Evolutionary conservation across 2,888 invertebrate genomes (phyloP), one percentile per base, ranked within the genome.

Genomic region (Acrobeloides nanus): DNA sequence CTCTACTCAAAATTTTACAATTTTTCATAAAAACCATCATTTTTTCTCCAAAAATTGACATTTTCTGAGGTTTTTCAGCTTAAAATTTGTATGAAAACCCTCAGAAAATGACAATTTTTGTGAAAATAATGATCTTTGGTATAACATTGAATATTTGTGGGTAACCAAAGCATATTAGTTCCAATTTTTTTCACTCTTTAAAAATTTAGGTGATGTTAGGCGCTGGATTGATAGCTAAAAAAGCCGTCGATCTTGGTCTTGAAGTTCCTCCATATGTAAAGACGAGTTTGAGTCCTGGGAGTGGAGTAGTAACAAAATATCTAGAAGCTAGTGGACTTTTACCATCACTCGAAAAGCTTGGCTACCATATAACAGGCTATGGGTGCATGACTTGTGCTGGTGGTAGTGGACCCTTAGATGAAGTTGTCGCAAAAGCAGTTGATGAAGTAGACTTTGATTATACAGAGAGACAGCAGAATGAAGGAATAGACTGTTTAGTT

Each of bases 351-450:
- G 55, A 58, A 48, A 62, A 63, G 43, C 61, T 53, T 60, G 79
- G 79, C 6, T 97, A 95, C 75, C 83, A 87, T 74, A 84, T 89
- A 38, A 92, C 93, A 1, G 95, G 95, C n/a, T 97, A 93, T 73
- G 95, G 95, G 0, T 97, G 97, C 75, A 95, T 93, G 93, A 95
- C 95, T 0, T 97, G 97, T 74, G 97, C 97, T 62, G 95, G 95
- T 0, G 97, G 97, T 79, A 89, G 89, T 4, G 95, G 95, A 0
- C 90, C 92, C 0, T 81, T 97, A 0, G 86, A 87, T 44, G 90
- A 92, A 41, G 82, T 84, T 62, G 84, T 92, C n/a, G 84, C 84
- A 0, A 85, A 86, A 66, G 88, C 88, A 1, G 89, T 92, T 57
- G 90, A 92, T 73, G 85, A 84, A 80, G 84, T 84, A 65, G 59